phyloP scores from a whole-genome alignment of 2,113 vertebrate species.

The Podocnemis expansa region DNA sequence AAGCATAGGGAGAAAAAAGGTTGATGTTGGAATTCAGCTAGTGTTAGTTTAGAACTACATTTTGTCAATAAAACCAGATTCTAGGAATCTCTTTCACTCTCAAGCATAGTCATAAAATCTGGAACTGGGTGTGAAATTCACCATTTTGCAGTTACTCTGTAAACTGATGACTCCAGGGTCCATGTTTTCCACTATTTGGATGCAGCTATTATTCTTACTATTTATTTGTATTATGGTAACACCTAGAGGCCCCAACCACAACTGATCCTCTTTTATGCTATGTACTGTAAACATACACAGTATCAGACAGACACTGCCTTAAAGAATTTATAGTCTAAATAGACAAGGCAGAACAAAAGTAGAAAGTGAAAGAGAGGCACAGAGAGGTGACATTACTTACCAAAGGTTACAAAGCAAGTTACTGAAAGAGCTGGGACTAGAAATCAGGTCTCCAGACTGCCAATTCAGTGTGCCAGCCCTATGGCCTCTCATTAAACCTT shows the following conservation, averaged over 20 bases:
- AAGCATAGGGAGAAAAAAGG: neutral
- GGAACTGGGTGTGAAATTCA: neutral
- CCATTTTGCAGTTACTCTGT: neutral
- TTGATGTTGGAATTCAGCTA: neutral
- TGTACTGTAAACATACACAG: neutral
- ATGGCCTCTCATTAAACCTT: neutral
- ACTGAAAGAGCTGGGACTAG: neutral
- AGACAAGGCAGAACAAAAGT: neutral
- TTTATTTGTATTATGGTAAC: neutral
- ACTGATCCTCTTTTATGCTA: neutral
- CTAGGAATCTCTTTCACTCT: neutral
- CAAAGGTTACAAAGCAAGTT: rapidly evolving
- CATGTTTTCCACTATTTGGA: neutral
- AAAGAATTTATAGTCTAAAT: neutral
- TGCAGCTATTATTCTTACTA: neutral
- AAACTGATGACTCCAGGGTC: neutral
- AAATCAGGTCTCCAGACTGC: neutral
- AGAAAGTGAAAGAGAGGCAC: neutral
- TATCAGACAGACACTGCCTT: neutral
- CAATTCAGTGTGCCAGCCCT: too few species aligned
- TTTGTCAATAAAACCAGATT: neutral
- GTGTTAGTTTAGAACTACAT: neutral
- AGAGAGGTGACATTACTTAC: rapidly evolving
- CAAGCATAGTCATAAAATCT: neutral
- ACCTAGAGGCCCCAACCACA: neutral